Evolutionary conservation across 1,140 invertebrate genomes (phyloP).

Genomic region (Bombus huntii): DNA sequence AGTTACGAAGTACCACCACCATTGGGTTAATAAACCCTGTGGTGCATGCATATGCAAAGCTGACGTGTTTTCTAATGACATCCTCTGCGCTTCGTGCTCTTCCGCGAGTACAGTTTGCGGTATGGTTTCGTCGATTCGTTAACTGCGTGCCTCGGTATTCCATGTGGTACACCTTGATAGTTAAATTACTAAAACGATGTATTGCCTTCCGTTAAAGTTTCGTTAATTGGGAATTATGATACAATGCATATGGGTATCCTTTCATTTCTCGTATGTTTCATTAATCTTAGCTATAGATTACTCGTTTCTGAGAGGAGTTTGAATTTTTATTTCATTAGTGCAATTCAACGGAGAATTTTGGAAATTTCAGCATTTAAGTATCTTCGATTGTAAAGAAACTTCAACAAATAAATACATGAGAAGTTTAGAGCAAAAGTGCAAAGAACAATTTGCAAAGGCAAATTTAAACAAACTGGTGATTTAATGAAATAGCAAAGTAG

Average conservation of each 20-base stretch:
- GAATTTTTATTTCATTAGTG: background rate
- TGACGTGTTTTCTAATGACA: slow-evolving; percentile 19
- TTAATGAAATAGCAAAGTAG: background rate
- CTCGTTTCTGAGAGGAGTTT: background rate
- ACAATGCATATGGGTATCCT: background rate
- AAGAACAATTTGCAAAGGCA: background rate
- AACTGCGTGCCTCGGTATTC: background rate
- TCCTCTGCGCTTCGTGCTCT: background rate
- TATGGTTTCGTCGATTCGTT: slow-evolving; percentile 4
- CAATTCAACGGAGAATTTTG: background rate
- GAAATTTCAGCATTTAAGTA: no score
- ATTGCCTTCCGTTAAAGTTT: background rate
- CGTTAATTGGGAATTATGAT: slow-evolving; percentile 7
- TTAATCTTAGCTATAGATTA: background rate
- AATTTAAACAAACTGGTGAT: background rate
- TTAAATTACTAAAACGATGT: background rate
- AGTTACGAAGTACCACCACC: background rate
- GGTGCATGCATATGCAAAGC: slow-evolving; percentile 10
- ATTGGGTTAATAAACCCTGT: slow-evolving; percentile 24
- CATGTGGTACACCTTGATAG: background rate
- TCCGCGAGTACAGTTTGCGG: background rate
- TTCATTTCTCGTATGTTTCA: background rate
- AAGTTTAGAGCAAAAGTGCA: background rate
- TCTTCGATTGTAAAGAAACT: background rate
- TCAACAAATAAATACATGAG: background rate